Percentiles rank a stretch among this genome's conserved stretches.
phyloP scores from a whole-genome alignment of 2,797 vertebrate genomes.

The Periparus ater region DNA sequence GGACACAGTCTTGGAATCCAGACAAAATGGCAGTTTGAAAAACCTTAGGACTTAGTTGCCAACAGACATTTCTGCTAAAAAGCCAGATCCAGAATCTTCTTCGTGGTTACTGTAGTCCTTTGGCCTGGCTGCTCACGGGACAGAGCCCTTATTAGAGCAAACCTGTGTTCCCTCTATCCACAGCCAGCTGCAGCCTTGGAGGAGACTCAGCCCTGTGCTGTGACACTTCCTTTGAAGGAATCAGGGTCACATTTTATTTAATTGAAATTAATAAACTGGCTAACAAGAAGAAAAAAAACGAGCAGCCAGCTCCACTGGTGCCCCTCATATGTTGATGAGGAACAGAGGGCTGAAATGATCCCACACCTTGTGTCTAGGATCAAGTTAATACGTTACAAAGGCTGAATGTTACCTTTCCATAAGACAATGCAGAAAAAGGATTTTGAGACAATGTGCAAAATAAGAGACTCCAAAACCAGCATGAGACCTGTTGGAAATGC shows the following conservation, averaged over 20 bases:
- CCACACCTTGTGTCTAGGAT: background rate
- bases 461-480: background rate
- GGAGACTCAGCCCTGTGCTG: background rate
- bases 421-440: background rate
- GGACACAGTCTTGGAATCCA: background rate
- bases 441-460: background rate
- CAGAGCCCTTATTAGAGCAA: background rate
- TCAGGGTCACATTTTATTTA: background rate
- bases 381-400: background rate
- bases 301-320: background rate
- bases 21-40: background rate
- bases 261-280: background rate
- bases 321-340: background rate
- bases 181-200: background rate
- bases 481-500: background rate
- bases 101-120: background rate
- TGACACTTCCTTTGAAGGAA: background rate
- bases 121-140: background rate
- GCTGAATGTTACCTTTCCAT: background rate
- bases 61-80: background rate
- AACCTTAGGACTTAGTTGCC: background rate
- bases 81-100: background rate
- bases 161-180: background rate
- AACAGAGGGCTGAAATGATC: background rate
- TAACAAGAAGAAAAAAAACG: background rate